phyloP scores from a whole-genome alignment of 2,888 invertebrate genomes.

The Hedychridium roseum region DNA sequence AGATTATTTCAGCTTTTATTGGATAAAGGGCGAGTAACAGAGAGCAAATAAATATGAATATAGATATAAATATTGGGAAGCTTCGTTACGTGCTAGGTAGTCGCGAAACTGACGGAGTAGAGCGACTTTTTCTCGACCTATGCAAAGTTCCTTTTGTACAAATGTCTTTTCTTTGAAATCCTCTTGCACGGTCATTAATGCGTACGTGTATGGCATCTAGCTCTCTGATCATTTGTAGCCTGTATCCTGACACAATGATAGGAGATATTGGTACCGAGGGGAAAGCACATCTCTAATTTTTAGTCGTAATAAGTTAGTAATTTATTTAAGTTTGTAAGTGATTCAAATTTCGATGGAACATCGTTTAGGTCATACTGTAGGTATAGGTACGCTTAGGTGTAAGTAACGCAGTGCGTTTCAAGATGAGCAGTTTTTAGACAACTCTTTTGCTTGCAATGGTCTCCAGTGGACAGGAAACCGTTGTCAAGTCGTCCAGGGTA shows the following conservation, averaged over 20 bases:
- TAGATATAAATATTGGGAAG: too few relatives aligned
- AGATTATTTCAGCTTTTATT: background rate
- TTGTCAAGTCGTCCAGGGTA: slow-evolving; percentile 39
- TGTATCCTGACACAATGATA: slow-evolving; percentile 11
- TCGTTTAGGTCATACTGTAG: background rate
- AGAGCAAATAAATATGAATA: too few relatives aligned
- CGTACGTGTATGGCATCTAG: slow-evolving; percentile 12
- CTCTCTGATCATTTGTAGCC: slow-evolving; percentile 6
- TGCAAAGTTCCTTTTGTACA: slow-evolving; percentile 53
- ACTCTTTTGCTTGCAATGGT: slow-evolving; percentile 39
- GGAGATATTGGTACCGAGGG: slow-evolving; percentile 11
- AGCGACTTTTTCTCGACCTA: slow-evolving; percentile 20
- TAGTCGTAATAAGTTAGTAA: slow-evolving; percentile 22
- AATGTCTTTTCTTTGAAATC: slow-evolving; percentile 41
- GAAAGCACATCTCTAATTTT: slow-evolving; percentile 19
- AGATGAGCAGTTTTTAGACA: slow-evolving; percentile 15
- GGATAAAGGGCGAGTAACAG: too few relatives aligned
- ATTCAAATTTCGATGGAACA: background rate
- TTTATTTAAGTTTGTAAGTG: slow-evolving; percentile 5
- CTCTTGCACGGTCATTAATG: slow-evolving; percentile 25
- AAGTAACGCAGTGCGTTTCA: background rate
- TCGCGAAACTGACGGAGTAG: slow-evolving; percentile 5
- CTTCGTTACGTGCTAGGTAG: too few relatives aligned
- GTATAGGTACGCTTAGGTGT: too few relatives aligned
- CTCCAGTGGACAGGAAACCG: slow-evolving; percentile 45